A percentile compares a stretch with the other conserved stretches of the same genome.
Evolutionary conservation across 2,888 invertebrate species (phyloP).

Genomic region (Drosophila borborema): DNA sequence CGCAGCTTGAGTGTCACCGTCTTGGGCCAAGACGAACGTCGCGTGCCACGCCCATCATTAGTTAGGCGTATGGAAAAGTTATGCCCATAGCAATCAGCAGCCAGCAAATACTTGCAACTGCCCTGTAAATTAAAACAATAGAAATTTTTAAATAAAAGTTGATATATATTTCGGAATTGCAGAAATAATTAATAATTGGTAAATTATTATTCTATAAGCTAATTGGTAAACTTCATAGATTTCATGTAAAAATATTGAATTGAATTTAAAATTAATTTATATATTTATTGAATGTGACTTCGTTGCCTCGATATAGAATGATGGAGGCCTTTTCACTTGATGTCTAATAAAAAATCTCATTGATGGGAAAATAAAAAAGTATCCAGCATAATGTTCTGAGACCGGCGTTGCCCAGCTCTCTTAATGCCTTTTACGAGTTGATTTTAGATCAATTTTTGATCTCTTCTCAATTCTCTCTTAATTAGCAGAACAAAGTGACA

Average conservation of each 20-base stretch:
- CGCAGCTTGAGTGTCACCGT: conserved; percentile 93
- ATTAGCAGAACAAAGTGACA: not conserved
- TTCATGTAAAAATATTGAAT: not conserved
- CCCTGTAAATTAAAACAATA: conserved; percentile 80
- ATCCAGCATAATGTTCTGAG: not conserved
- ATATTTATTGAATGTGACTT: not conserved
- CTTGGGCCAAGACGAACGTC: conserved; percentile 95
- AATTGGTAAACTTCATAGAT: not conserved
- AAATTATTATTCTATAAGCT: too few species aligned
- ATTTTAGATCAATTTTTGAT: not conserved
- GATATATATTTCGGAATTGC: not conserved
- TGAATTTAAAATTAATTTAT: too few species aligned
- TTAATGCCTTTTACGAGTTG: not conserved
- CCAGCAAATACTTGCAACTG: conserved; percentile 95
- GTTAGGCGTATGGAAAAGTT: conserved; percentile 95
- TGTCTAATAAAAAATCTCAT: not conserved
- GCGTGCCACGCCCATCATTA: conserved; percentile 92
- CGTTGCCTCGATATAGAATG: not conserved
- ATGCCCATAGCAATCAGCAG: conserved; percentile 92
- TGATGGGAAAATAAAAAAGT: not conserved
- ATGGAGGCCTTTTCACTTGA: not conserved
- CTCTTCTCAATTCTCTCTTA: not conserved
- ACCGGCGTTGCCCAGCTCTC: too few species aligned
- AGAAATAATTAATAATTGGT: too few species aligned
- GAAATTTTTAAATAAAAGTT: not conserved